Conservation (phyloP, 2,797 vertebrate species). For the Hypotaenidia philippensis region DNA sequence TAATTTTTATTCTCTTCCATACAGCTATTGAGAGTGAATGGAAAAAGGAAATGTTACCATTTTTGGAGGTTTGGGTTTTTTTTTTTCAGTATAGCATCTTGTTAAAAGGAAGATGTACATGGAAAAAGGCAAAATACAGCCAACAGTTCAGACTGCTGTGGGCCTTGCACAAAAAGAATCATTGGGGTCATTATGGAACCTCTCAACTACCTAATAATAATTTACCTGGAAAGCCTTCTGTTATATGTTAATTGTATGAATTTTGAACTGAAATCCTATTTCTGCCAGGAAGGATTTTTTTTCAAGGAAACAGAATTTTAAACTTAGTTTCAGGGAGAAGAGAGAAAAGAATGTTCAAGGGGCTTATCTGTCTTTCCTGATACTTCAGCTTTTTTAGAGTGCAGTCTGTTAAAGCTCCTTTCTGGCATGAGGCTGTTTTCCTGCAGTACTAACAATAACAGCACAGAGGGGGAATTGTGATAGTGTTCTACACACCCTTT, state of each 20-base stretch:
- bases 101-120: background rate
- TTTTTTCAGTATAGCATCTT: background rate
- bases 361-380: background rate
- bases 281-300: background rate
- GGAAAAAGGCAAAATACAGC: background rate
- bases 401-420: background rate
- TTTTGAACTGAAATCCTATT: background rate
- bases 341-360: background rate
- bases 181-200: background rate
- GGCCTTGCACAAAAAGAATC: background rate
- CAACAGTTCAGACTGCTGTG: background rate
- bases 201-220: background rate
- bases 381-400: background rate
- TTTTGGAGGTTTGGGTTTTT: background rate
- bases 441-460: background rate
- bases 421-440: background rate
- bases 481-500: background rate
- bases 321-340: background rate
- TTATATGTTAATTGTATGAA: background rate
- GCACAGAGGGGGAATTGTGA: background rate
- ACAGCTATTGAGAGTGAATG: background rate
- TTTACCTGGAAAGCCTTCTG: background rate
- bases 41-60: background rate
- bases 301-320: background rate
- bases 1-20: background rate